Percentiles rank a stretch among this genome's conserved stretches.
These are phyloP conservation scores for Leptodirus hochenwartii DNA, from an alignment of 2,888 invertebrate genomes.

Conservation along the genomic window DNA sequence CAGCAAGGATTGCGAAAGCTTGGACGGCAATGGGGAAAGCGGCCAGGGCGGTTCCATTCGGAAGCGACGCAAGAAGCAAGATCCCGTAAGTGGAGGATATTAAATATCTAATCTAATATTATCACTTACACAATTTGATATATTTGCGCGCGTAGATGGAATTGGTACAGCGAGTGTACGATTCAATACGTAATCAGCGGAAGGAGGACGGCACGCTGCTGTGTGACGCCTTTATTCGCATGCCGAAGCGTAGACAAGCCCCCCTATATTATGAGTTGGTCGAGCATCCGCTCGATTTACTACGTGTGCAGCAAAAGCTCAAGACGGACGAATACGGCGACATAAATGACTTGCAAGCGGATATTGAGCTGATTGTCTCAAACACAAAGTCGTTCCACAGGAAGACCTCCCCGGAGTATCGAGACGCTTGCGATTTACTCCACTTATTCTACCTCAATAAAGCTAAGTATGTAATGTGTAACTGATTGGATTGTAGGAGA, in stretches of 20 bases:
- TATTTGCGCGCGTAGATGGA: constrained; percentile 41
- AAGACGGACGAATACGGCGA: constrained; percentile 95
- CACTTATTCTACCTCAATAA: constrained; percentile 55
- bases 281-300: constrained; percentile 83
- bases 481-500: constrained; percentile 4
- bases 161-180: constrained; percentile 82
- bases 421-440: constrained; percentile 79
- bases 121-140: constrained; percentile 2
- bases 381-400: constrained; percentile 96
- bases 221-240: constrained; percentile 88
- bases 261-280: constrained; percentile 86
- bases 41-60: constrained; percentile 30
- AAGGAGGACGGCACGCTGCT: constrained; percentile 80
- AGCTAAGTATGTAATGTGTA: constrained; percentile 24
- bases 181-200: constrained; percentile 75
- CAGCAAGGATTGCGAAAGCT: constrained; percentile 48
- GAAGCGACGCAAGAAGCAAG: constrained; percentile 52
- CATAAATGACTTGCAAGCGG: constrained; percentile 75
- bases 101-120: constrained; percentile 4
- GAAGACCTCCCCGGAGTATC: constrained; percentile 65
- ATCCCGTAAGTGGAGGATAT: constrained; percentile 42
- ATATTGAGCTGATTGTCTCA: constrained; percentile 78
- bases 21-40: constrained; percentile 42
- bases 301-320: constrained; percentile 89
- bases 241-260: constrained; percentile 84